phyloP scores from a whole-genome alignment of 2,888 invertebrate species.

The Zygaena filipendulae region DNA sequence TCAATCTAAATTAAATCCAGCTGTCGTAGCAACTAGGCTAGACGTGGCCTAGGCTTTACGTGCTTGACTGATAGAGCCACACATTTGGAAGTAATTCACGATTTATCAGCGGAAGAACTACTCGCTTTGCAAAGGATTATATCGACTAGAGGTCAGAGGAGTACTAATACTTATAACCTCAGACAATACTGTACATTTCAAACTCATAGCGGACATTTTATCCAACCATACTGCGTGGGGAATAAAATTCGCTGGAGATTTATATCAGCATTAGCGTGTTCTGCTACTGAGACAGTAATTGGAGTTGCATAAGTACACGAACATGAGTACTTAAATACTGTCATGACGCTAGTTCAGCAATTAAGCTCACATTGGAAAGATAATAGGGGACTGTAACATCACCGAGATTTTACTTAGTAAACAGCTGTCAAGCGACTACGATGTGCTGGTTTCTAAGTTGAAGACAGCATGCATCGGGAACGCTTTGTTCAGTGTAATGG shows the following conservation, averaged over 20 bases:
- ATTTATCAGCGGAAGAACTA: constrained; percentile 17
- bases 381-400: neutral
- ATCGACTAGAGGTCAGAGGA: constrained; percentile 10
- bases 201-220: constrained; percentile 15
- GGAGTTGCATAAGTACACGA: neutral
- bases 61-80: constrained; percentile 18
- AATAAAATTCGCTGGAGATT: no score
- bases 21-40: constrained; percentile 6
- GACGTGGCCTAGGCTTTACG: no score
- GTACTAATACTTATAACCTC: constrained; percentile 10
- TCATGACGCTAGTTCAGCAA: no score
- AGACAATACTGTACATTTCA: constrained; percentile 17
- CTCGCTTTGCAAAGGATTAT: constrained; percentile 15
- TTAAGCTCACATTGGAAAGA: no score
- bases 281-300: neutral
- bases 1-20: constrained; percentile 5
- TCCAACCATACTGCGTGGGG: no score
- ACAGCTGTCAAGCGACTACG: neutral
- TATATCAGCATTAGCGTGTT: neutral
- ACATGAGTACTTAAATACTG: neutral
- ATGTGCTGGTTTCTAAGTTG: neutral
- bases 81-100: constrained; percentile 18
- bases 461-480: neutral
- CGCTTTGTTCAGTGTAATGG: neutral
- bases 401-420: neutral